These are phyloP conservation scores for Amphibalanus amphitrite DNA, from an alignment of 1,140 invertebrate genomes.

Conservation along the genomic window DNA sequence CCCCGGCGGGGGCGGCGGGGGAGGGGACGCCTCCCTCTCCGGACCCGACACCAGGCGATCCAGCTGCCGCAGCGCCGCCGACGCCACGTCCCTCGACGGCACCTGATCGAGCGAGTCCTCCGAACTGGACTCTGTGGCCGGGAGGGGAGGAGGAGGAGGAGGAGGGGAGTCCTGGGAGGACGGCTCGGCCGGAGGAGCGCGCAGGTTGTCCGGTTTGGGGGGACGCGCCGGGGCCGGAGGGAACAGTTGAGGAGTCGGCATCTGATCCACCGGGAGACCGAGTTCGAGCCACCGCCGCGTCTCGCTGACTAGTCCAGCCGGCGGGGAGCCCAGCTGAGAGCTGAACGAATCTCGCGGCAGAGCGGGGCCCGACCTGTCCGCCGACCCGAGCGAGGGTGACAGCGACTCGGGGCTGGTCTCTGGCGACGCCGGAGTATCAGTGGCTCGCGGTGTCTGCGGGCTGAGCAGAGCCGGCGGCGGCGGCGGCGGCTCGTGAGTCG, in stretches of 20 bases:
- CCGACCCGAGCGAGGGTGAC: not conserved
- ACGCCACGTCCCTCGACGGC: not conserved
- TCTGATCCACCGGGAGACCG: not conserved
- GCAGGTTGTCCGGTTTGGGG: not conserved
- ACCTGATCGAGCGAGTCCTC: not conserved
- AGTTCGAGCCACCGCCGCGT: not conserved
- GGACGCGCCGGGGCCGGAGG: too few relatives aligned
- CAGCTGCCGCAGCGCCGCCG: not conserved
- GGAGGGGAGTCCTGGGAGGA: not conserved
- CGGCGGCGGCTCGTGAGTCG: slow-evolving; percentile 5
- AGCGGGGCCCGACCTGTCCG: too few relatives aligned
- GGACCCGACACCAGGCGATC: not conserved
- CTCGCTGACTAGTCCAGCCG: not conserved
- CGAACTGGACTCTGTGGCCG: not conserved
- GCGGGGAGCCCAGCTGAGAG: not conserved
- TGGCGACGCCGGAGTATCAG: not conserved
- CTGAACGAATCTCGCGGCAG: not conserved
- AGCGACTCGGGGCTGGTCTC: not conserved
- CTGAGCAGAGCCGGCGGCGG: not conserved
- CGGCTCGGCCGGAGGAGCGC: too few relatives aligned
- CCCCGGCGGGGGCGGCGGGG: too few relatives aligned
- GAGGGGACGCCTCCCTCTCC: not conserved
- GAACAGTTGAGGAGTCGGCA: not conserved
- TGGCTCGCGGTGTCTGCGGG: too few relatives aligned
- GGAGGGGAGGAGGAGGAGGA: too few relatives aligned